Evolutionary conservation across 2,888 invertebrate species (phyloP).

Genomic region (Eupithecia subfuscata): DNA sequence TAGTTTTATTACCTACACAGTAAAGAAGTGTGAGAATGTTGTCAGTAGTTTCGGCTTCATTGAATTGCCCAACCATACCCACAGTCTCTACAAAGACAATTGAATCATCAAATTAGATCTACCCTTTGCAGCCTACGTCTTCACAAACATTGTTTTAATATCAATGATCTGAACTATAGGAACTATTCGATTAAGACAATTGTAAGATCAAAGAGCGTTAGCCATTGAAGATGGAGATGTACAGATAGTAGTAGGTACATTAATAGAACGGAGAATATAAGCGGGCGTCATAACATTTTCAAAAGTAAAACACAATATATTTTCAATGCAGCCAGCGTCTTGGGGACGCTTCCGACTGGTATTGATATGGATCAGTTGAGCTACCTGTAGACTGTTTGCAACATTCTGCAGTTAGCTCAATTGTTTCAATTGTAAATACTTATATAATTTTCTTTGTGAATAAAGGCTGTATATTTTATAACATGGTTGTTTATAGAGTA

Average conservation of each 20-base stretch:
- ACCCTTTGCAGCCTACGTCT: constrained; percentile 49
- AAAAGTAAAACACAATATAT: neutral
- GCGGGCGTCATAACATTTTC: neutral
- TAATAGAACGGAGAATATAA: neutral
- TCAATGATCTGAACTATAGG: constrained; percentile 59
- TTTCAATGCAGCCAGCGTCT: too few relatives aligned
- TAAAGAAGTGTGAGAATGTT: neutral
- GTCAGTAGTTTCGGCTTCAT: neutral
- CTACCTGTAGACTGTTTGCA: too few relatives aligned
- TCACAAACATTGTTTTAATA: constrained; percentile 52
- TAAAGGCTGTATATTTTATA: too few relatives aligned
- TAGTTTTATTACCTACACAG: neutral
- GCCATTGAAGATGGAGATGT: constrained; percentile 47
- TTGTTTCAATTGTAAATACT: too few relatives aligned
- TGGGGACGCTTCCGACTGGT: too few relatives aligned
- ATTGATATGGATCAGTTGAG: too few relatives aligned
- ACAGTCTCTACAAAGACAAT: constrained; percentile 22
- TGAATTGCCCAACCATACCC: constrained; percentile 14
- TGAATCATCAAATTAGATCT: constrained; percentile 43
- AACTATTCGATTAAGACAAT: constrained; percentile 74
- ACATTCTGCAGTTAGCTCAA: too few relatives aligned
- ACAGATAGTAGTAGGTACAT: neutral
- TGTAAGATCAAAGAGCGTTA: constrained; percentile 61
- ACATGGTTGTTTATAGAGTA: constrained; percentile 22
- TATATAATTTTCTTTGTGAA: too few relatives aligned